A percentile compares a stretch with the other conserved stretches of the same genome.
These are phyloP conservation scores for Babyrousa celebensis DNA, from an alignment of 2,797 vertebrate genomes.

Conservation along the genomic window DNA sequence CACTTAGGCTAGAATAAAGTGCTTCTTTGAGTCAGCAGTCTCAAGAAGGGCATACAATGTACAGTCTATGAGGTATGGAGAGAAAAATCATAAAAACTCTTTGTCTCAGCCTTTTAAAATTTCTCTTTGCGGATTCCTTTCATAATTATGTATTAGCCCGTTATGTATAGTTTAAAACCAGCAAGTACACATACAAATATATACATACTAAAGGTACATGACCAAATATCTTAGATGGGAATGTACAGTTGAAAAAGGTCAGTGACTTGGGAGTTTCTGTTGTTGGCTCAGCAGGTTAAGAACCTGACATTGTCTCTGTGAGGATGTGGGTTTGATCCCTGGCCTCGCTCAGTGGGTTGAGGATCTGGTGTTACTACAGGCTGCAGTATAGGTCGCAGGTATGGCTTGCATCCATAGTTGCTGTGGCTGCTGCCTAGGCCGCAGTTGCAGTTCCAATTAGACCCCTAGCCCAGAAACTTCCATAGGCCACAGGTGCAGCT, in stretches of 20 bases:
- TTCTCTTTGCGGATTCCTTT: conserved; percentile 16
- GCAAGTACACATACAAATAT: background rate
- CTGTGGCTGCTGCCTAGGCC: no score
- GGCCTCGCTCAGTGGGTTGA: no score
- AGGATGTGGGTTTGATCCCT: no score
- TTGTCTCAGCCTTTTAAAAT: conserved; percentile 34
- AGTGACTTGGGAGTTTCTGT: background rate
- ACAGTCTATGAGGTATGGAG: background rate
- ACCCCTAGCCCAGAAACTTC: no score
- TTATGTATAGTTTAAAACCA: background rate
- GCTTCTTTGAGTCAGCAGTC: conserved; percentile 3
- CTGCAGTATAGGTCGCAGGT: no score
- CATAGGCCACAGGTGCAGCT: no score
- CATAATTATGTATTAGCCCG: background rate
- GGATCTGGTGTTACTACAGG: no score
- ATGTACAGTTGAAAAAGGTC: background rate
- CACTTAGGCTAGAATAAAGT: conserved; percentile 17
- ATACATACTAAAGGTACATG: background rate
- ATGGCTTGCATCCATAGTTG: no score
- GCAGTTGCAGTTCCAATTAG: no score
- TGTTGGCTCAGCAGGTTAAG: no score
- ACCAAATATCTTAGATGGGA: background rate
- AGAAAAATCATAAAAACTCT: conserved; percentile 53
- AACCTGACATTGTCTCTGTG: no score
- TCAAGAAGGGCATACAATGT: background rate